Conservation (phyloP, 2,797 vertebrate genomes). For the Odontamblyopus rebecca region DNA sequence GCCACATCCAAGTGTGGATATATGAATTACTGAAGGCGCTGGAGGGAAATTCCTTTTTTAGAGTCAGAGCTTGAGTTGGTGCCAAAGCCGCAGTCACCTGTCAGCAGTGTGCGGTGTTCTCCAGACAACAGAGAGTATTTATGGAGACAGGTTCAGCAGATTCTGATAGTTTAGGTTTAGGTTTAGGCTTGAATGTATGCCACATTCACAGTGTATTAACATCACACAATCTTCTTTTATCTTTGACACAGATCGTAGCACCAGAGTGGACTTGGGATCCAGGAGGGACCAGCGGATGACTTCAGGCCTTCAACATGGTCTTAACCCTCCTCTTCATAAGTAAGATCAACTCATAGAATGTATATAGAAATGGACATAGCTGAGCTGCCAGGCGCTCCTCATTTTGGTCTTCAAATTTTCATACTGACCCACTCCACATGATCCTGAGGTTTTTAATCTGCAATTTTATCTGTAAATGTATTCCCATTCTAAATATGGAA, state of each 20-base stretch:
- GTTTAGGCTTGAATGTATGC: not conserved
- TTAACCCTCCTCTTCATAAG: slow-evolving; percentile 36
- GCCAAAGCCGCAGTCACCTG: slow-evolving; percentile 11
- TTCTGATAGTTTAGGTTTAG: not conserved
- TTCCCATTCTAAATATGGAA: too few species aligned
- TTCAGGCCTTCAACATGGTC: slow-evolving; percentile 36
- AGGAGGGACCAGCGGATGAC: not conserved
- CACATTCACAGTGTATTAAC: not conserved
- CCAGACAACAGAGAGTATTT: not conserved
- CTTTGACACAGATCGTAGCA: not conserved
- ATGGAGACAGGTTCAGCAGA: not conserved
- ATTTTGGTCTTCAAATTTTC: too few species aligned
- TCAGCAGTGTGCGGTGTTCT: not conserved
- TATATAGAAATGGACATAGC: too few species aligned
- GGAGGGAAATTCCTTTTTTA: slow-evolving; percentile 7
- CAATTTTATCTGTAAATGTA: too few species aligned
- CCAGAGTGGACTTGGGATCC: not conserved
- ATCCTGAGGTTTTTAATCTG: too few species aligned
- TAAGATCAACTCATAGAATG: slow-evolving; percentile 4
- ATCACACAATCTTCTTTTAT: too few species aligned
- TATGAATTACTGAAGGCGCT: not conserved
- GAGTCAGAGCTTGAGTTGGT: not conserved
- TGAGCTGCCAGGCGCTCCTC: too few species aligned
- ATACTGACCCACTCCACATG: too few species aligned
- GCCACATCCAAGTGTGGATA: not conserved